These are phyloP conservation scores for Odontothrips loti DNA, from an alignment of 2,888 invertebrate genomes.

Conservation along the genomic window DNA sequence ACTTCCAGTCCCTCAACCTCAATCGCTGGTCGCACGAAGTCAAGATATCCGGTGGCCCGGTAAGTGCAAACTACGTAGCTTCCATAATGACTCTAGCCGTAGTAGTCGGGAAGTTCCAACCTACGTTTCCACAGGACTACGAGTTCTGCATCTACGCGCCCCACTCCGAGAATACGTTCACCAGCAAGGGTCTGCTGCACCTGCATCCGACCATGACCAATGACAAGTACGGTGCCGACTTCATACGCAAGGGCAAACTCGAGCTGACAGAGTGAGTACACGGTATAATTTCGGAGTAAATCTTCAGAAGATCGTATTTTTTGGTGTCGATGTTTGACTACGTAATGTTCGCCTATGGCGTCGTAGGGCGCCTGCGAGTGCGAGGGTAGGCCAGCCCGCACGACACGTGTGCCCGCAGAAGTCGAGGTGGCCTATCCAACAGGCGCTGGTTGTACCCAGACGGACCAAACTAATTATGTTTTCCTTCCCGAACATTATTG, in stretches of 20 bases:
- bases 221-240: constrained; percentile 32
- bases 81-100: no score
- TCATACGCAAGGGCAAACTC: constrained; percentile 36
- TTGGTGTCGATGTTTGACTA: no score
- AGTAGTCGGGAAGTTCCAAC: no score
- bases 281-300: background rate
- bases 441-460: no score
- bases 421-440: no score
- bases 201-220: constrained; percentile 48
- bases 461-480: no score
- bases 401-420: no score
- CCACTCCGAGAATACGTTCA: constrained; percentile 38
- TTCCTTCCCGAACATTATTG: no score
- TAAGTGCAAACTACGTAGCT: constrained; percentile 34
- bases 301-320: no score
- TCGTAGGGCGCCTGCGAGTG: no score
- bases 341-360: no score
- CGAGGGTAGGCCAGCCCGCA: no score
- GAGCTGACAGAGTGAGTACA: constrained; percentile 34
- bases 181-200: constrained; percentile 41
- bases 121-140: constrained; percentile 45
- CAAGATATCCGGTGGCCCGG: constrained; percentile 37
- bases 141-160: constrained; percentile 45
- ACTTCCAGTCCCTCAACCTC: constrained; percentile 31
- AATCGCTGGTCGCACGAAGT: constrained; percentile 32